phyloP scores from a whole-genome alignment of 2,797 vertebrate genomes.

The Tamandua tetradactyla region DNA sequence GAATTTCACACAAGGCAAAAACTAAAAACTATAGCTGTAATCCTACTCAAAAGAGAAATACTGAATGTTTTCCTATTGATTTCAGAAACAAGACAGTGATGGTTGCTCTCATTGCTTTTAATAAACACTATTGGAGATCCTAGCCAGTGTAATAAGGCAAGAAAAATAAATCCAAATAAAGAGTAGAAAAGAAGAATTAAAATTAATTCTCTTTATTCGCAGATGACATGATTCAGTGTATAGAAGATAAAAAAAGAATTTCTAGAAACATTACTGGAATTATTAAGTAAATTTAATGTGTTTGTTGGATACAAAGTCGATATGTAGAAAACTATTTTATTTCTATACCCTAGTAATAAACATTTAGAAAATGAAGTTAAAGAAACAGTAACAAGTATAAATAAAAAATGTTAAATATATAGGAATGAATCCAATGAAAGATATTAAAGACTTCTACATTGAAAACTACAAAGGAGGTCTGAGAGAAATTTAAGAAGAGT shows the following conservation, averaged over 20 bases:
- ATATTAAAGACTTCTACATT: neutral
- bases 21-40: neutral
- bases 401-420: neutral
- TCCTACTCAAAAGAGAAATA: neutral
- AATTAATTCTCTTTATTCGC: neutral
- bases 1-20: neutral
- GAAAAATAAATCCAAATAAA: conserved; percentile 23
- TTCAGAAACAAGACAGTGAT: conserved; percentile 6
- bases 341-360: neutral
- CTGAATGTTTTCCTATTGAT: neutral
- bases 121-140: neutral
- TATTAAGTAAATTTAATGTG: conserved; percentile 1
- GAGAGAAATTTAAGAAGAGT: conserved; percentile 6
- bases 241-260: conserved; percentile 11
- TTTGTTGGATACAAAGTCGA: conserved; percentile 2
- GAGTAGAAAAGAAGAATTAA: neutral
- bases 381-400: neutral
- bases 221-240: neutral
- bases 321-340: neutral
- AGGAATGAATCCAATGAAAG: neutral
- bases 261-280: neutral
- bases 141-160: neutral
- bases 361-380: conserved; percentile 33
- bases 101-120: neutral
- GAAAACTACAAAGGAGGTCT: neutral